A percentile compares a stretch with the other conserved stretches of the same genome.
These are phyloP conservation scores for Candoia aspera DNA, from an alignment of 2,113 vertebrate genomes.

Conservation along the genomic window DNA sequence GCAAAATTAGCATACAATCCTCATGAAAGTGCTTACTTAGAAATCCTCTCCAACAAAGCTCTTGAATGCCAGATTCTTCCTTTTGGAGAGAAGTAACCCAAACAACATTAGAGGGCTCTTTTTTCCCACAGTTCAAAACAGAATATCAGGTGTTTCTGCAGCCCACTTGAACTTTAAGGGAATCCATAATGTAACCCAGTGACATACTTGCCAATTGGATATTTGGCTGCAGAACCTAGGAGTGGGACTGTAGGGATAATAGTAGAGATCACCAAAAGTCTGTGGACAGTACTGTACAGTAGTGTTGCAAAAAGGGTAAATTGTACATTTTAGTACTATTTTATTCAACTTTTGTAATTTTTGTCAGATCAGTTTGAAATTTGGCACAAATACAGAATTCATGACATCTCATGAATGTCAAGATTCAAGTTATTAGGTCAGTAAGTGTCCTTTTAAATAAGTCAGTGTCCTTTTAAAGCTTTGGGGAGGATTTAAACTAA, in stretches of 20 bases:
- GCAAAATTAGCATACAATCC: conserved; percentile 52
- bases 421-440: neutral
- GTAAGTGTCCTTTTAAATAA: neutral
- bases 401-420: neutral
- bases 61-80: conserved; percentile 36
- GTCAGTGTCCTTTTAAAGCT: neutral
- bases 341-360: neutral
- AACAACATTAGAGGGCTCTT: conserved; percentile 40
- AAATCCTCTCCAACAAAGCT: conserved; percentile 38
- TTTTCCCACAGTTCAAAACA: conserved; percentile 39
- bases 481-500: neutral
- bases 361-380: neutral
- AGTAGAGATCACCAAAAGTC: neutral
- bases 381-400: neutral
- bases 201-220: neutral
- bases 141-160: neutral
- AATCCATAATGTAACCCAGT: neutral
- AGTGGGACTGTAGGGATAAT: neutral
- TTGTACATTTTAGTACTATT: neutral
- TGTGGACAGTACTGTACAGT: neutral
- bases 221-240: neutral
- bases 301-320: neutral
- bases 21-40: conserved; percentile 45
- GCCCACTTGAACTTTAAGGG: neutral
- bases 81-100: conserved; percentile 37